These are phyloP conservation scores for Scopus umbretta DNA, from an alignment of 2,113 vertebrate genomes.

Conservation along the genomic window DNA sequence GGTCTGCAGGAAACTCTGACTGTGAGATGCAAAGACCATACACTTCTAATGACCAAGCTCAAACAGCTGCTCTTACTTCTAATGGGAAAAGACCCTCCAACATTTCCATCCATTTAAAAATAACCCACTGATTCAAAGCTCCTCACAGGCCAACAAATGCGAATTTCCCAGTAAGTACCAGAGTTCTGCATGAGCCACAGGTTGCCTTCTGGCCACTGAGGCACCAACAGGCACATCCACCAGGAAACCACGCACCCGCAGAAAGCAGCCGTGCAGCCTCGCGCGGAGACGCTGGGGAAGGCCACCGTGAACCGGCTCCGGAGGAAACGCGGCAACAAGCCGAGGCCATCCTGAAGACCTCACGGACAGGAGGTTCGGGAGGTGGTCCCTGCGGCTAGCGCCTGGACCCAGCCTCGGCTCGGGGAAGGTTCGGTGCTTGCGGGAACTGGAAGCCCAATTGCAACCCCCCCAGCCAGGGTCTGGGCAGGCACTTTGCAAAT, in stretches of 20 bases:
- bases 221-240: not conserved
- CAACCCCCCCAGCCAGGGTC: not conserved
- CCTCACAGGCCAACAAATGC: not conserved
- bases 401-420: accelerated
- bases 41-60: not conserved
- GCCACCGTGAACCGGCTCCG: accelerated
- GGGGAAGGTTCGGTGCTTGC: not conserved
- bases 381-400: accelerated
- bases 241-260: accelerated
- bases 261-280: accelerated
- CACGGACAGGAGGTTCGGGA: accelerated
- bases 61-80: not conserved
- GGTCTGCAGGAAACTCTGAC: not conserved
- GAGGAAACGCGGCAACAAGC: accelerated
- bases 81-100: not conserved
- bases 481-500: not conserved
- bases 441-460: not conserved
- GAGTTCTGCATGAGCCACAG: not conserved
- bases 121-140: not conserved
- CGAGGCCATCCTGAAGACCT: accelerated
- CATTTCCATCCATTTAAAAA: not conserved
- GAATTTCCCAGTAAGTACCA: not conserved
- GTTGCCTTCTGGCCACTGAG: not conserved
- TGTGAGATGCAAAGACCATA: accelerated
- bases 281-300: accelerated